Evolutionary conservation across 2,888 invertebrate species (phyloP), one percentile per base, ranked within the genome.

Genomic region (Eudasyphora cyanicolor): DNA sequence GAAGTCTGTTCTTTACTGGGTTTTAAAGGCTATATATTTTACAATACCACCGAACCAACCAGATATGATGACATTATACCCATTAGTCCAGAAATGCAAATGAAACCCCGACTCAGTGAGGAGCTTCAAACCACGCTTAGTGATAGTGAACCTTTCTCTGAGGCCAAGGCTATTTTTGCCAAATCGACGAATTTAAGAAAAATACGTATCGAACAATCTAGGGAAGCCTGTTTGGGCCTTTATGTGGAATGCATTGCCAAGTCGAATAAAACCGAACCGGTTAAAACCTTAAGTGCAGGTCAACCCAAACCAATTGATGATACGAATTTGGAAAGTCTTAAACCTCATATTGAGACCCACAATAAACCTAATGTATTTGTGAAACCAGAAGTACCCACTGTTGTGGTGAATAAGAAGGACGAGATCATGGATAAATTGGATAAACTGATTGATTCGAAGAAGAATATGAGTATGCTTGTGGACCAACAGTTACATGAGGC

Each of bases 1-100:
- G 93, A 94, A 79, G 93, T 95, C 62, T 97, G 97, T 88, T 92
- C 92, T 8, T 93, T 95, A 86, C 92, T 96, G 75, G 96, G 96
- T 76, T 96, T 95, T 78, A 90, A 88, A 35, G 92, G 91, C 12
- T 88, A 88, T 6, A 88, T 87, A 21, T 89, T 86, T 73, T 91
- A 87, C 76, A 91, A 91, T 80, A 87, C 86, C 32, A 90, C 89
- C 0, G 82, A 86, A 29, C 83, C 88, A 21, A 83, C 82, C 0
- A 86, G 75, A 21, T 85, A 87, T 14, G 78, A 80, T n/a, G 76
- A 85, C 6, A 84, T 85, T 6, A 79, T 86, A 0, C 87, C 89
- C 10, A 88, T 91, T 3, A 89, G 88, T 8, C 90, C 90, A 0
- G 90, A 90, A 42, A 38, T 91, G 0, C 35, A 17, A 0, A 83